phyloP scores from a whole-genome alignment of 2,113 vertebrate genomes.

The Dolichotis patagonum region DNA sequence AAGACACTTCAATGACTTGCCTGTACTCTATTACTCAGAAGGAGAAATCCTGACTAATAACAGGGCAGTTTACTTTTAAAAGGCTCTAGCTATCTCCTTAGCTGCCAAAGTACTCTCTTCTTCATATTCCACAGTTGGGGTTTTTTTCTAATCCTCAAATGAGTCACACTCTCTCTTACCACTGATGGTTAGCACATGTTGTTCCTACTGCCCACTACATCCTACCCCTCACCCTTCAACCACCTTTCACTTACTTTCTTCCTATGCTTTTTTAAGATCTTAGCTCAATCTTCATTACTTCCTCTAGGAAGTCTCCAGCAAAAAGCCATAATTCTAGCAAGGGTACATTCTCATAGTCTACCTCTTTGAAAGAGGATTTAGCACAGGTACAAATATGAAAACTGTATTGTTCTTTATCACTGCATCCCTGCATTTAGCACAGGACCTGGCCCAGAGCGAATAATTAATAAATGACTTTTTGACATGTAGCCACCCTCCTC shows the following conservation, averaged over 20 bases:
- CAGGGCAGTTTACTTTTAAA: not conserved
- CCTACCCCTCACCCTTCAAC: not conserved
- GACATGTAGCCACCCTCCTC: not conserved
- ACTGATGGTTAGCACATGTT: not conserved
- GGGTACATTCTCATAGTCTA: not conserved
- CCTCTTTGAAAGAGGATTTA: not conserved
- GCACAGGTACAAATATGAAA: slow-evolving; percentile 26
- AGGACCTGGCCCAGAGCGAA: slow-evolving; percentile 40
- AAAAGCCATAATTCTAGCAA: not conserved
- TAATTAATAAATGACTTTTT: not conserved
- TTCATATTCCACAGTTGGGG: not conserved
- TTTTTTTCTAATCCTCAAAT: slow-evolving; percentile 45
- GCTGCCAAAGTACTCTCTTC: not conserved
- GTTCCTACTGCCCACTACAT: not conserved
- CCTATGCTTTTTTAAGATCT: slow-evolving; percentile 3
- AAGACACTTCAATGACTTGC: not conserved
- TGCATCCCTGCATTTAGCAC: not conserved
- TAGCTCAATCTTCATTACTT: slow-evolving; percentile 7
- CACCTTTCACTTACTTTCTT: slow-evolving; percentile 33
- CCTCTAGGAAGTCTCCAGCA: not conserved
- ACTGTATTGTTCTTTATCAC: not conserved
- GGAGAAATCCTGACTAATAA: not conserved
- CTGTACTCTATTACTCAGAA: not conserved
- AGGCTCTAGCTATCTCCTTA: slow-evolving; percentile 6
- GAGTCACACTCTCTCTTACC: not conserved